Percentiles rank a stretch among this genome's conserved stretches.
These are phyloP conservation scores for fruit fly (Drosophila melanogaster) DNA, from an alignment of 1,140 invertebrate genomes.

Conservation along the genomic window Release_6_plus_ISO1_MT NT_033777.3:31504501-31505000, in stretches of 20 bases:
- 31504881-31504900: slow-evolving; percentile 96
- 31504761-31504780: slow-evolving; percentile 95
- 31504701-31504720: slow-evolving; percentile 92
- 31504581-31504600: slow-evolving; percentile 96
- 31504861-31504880: slow-evolving; percentile 98
- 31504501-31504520: slow-evolving; percentile 94
- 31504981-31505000: slow-evolving; percentile 89
- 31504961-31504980: slow-evolving; percentile 95
- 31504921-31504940: slow-evolving; percentile 96
- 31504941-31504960: slow-evolving; percentile 96
- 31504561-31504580: slow-evolving; percentile 93
- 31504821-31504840: slow-evolving; percentile 95
- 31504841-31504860: slow-evolving; percentile 94
- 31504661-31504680: slow-evolving; percentile 96
- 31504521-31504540: slow-evolving; percentile 94
- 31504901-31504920: slow-evolving; percentile 95
- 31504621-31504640: slow-evolving; percentile 96
- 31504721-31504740: slow-evolving; percentile 92
- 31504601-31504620: slow-evolving; percentile 97
- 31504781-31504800: slow-evolving; percentile 89
- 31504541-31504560: slow-evolving; percentile 94
- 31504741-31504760: slow-evolving; percentile 97
- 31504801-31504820: slow-evolving; percentile 95
- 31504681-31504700: slow-evolving; percentile 96
- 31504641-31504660: slow-evolving; percentile 96